Percentiles rank a stretch among this genome's conserved stretches.
Conservation (phyloP, 1,140 invertebrate species). For the Solenopsis invicta region DNA sequence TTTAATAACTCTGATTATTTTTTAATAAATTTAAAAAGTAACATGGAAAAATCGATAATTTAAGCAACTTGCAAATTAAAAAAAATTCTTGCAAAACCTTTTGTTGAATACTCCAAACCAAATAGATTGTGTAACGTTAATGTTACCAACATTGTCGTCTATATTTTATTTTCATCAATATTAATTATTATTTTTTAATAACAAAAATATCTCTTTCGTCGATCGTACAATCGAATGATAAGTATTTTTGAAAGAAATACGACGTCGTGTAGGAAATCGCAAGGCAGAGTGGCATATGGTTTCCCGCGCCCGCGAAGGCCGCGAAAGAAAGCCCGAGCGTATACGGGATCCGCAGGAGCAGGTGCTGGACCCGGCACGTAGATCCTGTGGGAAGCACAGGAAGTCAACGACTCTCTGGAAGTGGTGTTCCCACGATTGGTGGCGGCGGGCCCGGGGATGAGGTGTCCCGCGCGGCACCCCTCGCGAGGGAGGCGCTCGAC, state of each 20-base stretch:
- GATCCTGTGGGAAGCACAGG: slow-evolving; percentile 86
- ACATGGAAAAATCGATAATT: not conserved
- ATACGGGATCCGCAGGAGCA: slow-evolving; percentile 75
- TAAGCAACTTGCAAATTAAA: slow-evolving; percentile 5
- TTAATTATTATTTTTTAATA: not conserved
- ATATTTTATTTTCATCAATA: not conserved
- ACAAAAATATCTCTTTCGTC: not conserved
- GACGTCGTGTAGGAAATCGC: not conserved
- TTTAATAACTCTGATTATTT: not conserved
- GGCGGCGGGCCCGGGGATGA: slow-evolving; percentile 66
- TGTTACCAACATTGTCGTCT: not conserved
- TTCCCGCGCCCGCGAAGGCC: slow-evolving; percentile 29
- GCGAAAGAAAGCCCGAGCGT: not conserved
- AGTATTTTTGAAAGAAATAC: slow-evolving; percentile 2
- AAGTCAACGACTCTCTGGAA: slow-evolving; percentile 87
- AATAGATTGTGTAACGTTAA: not conserved
- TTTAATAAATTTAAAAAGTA: not conserved
- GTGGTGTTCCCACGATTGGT: slow-evolving; percentile 86
- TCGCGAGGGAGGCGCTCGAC: slow-evolving; percentile 71
- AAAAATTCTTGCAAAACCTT: not conserved
- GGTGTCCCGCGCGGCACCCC: slow-evolving; percentile 73
- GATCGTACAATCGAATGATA: not conserved
- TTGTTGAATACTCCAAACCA: not conserved
- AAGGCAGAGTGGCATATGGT: slow-evolving; percentile 3
- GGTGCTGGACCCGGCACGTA: slow-evolving; percentile 81